Percentiles rank a stretch among this genome's conserved stretches.
These are phyloP conservation scores for Dermatemys mawii DNA, from an alignment of 2,113 vertebrate genomes.

Conservation along the genomic window DNA sequence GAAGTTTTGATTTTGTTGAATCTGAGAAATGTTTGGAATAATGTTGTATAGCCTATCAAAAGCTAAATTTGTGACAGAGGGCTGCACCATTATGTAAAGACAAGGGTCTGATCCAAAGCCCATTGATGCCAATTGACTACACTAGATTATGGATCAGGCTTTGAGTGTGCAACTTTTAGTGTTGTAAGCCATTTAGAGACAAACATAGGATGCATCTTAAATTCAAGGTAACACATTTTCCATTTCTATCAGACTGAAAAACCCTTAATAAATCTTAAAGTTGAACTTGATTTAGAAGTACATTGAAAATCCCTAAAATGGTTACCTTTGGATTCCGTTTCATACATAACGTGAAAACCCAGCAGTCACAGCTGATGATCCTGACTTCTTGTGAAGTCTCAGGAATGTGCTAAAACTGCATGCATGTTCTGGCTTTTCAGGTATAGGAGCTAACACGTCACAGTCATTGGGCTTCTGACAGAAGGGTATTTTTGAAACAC, in stretches of 20 bases:
- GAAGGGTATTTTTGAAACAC: slow-evolving; percentile 19
- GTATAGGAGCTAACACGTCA: slow-evolving; percentile 17
- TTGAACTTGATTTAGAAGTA: background rate
- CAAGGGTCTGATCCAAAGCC: slow-evolving; percentile 55
- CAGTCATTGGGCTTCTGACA: background rate
- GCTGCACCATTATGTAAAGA: slow-evolving; percentile 52
- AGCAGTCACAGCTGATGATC: background rate
- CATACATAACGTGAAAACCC: background rate
- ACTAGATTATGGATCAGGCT: slow-evolving; percentile 56
- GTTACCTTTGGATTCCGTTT: background rate
- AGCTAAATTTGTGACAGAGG: slow-evolving; percentile 63
- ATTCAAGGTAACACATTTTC: background rate
- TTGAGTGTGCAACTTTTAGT: rapidly evolving
- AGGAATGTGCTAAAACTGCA: slow-evolving; percentile 3
- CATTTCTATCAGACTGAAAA: background rate
- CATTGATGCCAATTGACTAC: slow-evolving; percentile 47
- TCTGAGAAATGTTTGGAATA: background rate
- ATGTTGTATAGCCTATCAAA: background rate
- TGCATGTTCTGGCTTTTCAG: slow-evolving; percentile 31
- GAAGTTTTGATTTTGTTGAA: background rate
- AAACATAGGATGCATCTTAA: background rate
- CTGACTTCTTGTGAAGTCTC: background rate
- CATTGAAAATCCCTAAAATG: background rate
- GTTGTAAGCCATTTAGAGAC: background rate
- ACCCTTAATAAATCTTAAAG: background rate